Percentiles rank a stretch among this genome's conserved stretches.
phyloP scores from a whole-genome alignment of 1,140 invertebrate genomes.

The Penaeus indicus region DNA sequence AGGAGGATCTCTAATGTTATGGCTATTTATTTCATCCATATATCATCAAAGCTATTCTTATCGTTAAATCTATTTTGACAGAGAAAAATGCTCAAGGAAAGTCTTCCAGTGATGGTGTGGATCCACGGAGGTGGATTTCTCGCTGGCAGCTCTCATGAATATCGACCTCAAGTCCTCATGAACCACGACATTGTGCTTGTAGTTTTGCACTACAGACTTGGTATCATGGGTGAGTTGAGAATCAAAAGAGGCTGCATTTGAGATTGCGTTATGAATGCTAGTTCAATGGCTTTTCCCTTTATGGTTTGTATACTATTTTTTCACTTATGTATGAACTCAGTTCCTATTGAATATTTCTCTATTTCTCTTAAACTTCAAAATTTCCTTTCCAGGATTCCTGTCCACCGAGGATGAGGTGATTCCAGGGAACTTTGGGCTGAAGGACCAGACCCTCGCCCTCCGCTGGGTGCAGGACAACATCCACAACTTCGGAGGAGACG shows the following conservation, averaged over 20 bases:
- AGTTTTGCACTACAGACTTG: conserved; percentile 94
- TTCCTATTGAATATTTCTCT: too few relatives aligned
- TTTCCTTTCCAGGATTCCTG: conserved; percentile 75
- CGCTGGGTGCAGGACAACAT: conserved; percentile 76
- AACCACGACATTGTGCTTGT: conserved; percentile 92
- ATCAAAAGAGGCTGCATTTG: too few relatives aligned
- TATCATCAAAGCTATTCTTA: neutral
- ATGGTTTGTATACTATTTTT: too few relatives aligned
- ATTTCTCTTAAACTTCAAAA: too few relatives aligned
- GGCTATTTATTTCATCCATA: neutral
- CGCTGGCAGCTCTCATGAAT: too few relatives aligned
- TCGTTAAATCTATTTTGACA: neutral
- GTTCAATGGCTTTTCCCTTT: too few relatives aligned
- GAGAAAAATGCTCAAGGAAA: too few relatives aligned
- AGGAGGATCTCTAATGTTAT: neutral
- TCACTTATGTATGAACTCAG: too few relatives aligned
- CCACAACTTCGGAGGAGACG: conserved; percentile 74
- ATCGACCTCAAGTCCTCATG: conserved; percentile 77
- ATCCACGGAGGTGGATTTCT: too few relatives aligned
- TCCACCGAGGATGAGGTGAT: conserved; percentile 85
- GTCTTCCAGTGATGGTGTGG: conserved; percentile 70
- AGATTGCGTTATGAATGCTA: too few relatives aligned
- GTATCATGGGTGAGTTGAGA: conserved; percentile 87
- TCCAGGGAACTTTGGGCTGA: conserved; percentile 84
- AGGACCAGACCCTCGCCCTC: conserved; percentile 12